Base-by-base conservation (phyloP, 2,113 vertebrate species). In the Tragelaphus buxtoni region DNA sequence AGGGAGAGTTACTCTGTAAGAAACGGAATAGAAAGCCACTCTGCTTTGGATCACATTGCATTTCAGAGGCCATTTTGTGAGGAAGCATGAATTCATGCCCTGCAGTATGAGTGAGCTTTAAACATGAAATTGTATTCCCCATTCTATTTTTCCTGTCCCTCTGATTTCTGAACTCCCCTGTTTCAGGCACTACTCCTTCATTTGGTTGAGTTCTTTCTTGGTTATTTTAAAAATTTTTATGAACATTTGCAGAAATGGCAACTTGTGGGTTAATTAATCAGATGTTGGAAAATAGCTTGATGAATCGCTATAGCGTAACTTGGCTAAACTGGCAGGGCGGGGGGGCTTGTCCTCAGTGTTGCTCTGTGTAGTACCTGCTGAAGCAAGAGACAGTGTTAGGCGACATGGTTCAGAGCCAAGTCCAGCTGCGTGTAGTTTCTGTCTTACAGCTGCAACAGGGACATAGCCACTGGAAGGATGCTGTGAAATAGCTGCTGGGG, bases 61-160 rank as follows among this genome's bases (percentile, higher is more conserved):
- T 90, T 47, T 92, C 77, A 77, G 90, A 79, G 53, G 58, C 24
- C 92, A 60, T 96, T 96, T 83, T 79, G 93, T 95, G 81, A 93
- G 47, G 85, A 72, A 79, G n/a, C 12, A 0, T 79, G 84, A 77
- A 20, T 93, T 94, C 24, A 55, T 91, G 86, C 91, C 84, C 45
- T 26, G 32, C 45, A 13, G 55, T 35, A 5, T 39, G 76, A 35
- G 51, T 90, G 28, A 92, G 53, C 51, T 45, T 56, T 90, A 42
- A 83, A 42, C 65, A 26, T 4, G 51, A 65, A 79, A 42, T 56
- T 18, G 2, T 51, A 24, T 45, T 83, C 72, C 58, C 35, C 47
- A 12, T 76, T 79, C 24, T 49, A 14, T 51, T 91, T 22, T 86
- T 20, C 55, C 55, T 55, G 60, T n/a, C 55, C 7, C 53, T 89